phyloP scores from a whole-genome alignment of 2,888 invertebrate species.

The Patella caerulea region DNA sequence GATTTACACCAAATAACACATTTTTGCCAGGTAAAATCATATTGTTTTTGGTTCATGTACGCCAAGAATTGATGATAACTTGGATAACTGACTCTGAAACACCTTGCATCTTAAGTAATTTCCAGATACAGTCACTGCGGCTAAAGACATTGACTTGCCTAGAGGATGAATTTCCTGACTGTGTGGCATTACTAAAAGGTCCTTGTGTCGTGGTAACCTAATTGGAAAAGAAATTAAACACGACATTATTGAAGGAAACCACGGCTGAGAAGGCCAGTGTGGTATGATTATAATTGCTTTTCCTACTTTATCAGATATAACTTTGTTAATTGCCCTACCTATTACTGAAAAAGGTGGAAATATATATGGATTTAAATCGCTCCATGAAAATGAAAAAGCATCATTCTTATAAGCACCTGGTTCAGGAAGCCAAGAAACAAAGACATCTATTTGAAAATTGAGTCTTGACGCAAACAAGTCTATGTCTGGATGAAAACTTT shows the following conservation, averaged over 20 bases:
- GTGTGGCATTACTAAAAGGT: neutral
- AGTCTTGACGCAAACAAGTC: neutral
- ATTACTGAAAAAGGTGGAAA: neutral
- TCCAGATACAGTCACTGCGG: neutral
- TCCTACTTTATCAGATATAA: neutral
- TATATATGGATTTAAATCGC: neutral
- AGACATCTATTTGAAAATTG: neutral
- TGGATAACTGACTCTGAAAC: slow-evolving; percentile 12
- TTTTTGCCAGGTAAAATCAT: neutral
- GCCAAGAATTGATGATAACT: neutral
- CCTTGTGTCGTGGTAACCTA: neutral
- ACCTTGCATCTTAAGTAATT: neutral
- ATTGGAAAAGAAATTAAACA: neutral
- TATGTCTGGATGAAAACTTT: neutral
- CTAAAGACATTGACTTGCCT: neutral
- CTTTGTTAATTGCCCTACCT: neutral
- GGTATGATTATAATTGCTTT: neutral
- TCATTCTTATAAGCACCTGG: neutral
- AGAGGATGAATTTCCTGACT: neutral
- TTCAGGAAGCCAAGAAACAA: neutral
- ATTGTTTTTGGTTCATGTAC: neutral
- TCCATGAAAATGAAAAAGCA: neutral
- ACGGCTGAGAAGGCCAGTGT: neutral
- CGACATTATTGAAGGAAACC: neutral
- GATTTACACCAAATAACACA: neutral